Percentiles rank a stretch among this genome's conserved stretches.
These are phyloP conservation scores for Tetragonisca angustula DNA, from an alignment of 2,888 invertebrate genomes.

Conservation along the genomic window DNA sequence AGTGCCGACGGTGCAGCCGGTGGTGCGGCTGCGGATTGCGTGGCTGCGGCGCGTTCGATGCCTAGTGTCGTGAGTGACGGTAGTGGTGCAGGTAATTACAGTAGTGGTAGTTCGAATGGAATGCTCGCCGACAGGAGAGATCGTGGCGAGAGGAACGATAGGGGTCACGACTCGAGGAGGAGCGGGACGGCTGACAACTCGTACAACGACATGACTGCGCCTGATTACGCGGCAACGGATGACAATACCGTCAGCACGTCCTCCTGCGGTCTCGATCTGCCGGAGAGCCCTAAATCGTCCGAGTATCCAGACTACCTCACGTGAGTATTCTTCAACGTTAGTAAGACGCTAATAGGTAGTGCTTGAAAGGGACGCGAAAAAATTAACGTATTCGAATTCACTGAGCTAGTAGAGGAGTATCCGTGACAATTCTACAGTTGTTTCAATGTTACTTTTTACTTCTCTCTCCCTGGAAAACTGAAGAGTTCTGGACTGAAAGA, in stretches of 20 bases:
- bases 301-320: conserved; percentile 86
- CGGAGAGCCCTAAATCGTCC: conserved; percentile 68
- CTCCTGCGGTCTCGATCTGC: conserved; percentile 57
- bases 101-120: conserved; percentile 67
- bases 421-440: too few relatives aligned
- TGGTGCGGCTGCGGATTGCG: conserved; percentile 49
- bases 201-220: conserved; percentile 43
- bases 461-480: too few relatives aligned
- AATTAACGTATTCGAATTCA: too few relatives aligned
- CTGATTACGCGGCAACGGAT: conserved; percentile 51
- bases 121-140: conserved; percentile 70
- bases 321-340: conserved; percentile 83
- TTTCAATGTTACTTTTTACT: too few relatives aligned
- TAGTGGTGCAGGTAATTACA: conserved; percentile 51
- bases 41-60: conserved; percentile 40
- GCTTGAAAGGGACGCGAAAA: too few relatives aligned
- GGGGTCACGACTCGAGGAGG: conserved; percentile 64
- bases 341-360: too few relatives aligned
- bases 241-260: conserved; percentile 63
- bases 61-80: conserved; percentile 55
- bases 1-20: conserved; percentile 16
- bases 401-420: too few relatives aligned
- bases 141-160: conserved; percentile 73
- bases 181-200: conserved; percentile 13
- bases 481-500: too few relatives aligned